A percentile compares a stretch with the other conserved stretches of the same genome.
Conservation (phyloP, 2,888 invertebrate species). For the Eilema griseolum region DNA sequence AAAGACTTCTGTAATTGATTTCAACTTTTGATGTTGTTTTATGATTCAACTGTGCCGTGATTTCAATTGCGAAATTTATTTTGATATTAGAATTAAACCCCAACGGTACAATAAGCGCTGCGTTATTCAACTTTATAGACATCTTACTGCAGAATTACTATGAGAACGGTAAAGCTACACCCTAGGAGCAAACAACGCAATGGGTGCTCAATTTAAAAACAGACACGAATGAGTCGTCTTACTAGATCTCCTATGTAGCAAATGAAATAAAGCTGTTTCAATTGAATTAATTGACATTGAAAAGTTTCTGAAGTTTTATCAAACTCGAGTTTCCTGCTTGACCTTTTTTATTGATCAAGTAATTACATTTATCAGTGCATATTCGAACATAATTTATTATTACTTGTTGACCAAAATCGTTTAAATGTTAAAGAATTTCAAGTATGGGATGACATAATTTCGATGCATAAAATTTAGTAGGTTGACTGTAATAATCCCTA, state of each 20-base stretch:
- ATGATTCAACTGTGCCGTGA: neutral
- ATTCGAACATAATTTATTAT: neutral
- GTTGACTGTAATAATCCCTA: no score
- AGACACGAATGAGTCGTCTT: constrained; percentile 78
- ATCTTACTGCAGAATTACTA: constrained; percentile 39
- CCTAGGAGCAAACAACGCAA: constrained; percentile 67
- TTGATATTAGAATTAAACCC: constrained; percentile 9
- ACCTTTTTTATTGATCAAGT: neutral
- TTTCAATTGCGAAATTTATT: neutral
- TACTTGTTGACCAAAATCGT: no score
- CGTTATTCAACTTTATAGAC: constrained; percentile 32
- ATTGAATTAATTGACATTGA: constrained; percentile 29
- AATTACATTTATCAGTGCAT: neutral
- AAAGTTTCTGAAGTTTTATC: constrained; percentile 6
- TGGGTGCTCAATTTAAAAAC: constrained; percentile 83
- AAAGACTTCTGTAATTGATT: no score
- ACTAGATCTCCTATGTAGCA: constrained; percentile 63
- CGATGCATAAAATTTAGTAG: no score
- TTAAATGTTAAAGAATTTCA: neutral
- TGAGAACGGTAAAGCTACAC: constrained; percentile 52
- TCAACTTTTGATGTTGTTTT: neutral
- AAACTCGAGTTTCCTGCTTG: neutral
- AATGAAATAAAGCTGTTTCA: constrained; percentile 60
- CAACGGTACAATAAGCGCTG: constrained; percentile 45
- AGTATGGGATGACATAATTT: neutral